Evolutionary conservation across 2,113 vertebrate species (phyloP), one percentile per base, ranked within the genome.

Genomic region (Barnardius zonarius): DNA sequence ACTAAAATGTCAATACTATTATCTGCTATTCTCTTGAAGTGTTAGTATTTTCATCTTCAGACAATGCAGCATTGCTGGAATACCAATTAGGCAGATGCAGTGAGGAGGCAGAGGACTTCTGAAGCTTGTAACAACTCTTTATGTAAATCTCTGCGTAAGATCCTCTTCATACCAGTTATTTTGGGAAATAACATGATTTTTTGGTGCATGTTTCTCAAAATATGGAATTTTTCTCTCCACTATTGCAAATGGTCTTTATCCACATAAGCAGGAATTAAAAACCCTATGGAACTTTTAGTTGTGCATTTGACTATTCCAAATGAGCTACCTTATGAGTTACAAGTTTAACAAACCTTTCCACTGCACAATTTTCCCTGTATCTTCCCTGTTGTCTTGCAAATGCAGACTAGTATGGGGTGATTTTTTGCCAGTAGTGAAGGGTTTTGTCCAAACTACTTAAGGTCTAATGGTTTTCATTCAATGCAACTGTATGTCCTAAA

Each of bases 1-100:
- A 5, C 59, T 61, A 23, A 83, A 92, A 92, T 83, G 51, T 88
- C 96, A 91, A 63, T 88, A 79, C 93, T 94, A 63, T 86, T 86
- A 72, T 88, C 48, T 7, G 17, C 54, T 91, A 3, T 69, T 93
- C 6, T 91, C 48, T 91, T 70, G 37, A 75, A 94, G 37, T 57
- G 37, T 59, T 52, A 46, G 63, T 54, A 67, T 86, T 91, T 95
- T 62, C 2, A 3, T 91, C 33, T 55, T 59, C 55, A 74, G 66
- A 72, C 67, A 91, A 28, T 55, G 41, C 43, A 80, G 33, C 33
- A 5, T 52, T 91, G 31, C 69, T 90, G 16, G 84, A 90, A 95
- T 96, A 83, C 46, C n/a, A 91, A 64, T 5, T 13, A 95, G 68
- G 52, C 85, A 85, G 62, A 48, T 27, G 9, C 51, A 87, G 39